Evolutionary conservation across 1,140 invertebrate genomes (phyloP).

Genomic region (Pseudomyrmex concolor): DNA sequence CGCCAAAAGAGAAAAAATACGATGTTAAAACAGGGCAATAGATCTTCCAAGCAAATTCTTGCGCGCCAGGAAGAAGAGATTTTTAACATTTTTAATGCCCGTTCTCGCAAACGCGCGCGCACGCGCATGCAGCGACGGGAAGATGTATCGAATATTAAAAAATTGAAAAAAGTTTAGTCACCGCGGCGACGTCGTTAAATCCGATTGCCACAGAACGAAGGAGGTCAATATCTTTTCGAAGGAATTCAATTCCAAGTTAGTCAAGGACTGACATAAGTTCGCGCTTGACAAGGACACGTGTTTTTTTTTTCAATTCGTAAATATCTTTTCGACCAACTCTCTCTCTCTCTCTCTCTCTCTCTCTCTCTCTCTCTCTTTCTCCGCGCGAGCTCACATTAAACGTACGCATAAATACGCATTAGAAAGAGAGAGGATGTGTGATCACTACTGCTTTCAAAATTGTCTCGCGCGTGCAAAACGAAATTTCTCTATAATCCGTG

Average conservation of each 20-base stretch:
- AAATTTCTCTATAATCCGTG: no score
- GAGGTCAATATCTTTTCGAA: constrained; percentile 58
- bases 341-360: no score
- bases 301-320: constrained; percentile 24
- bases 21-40: constrained; percentile 16
- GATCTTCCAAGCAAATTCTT: constrained; percentile 14
- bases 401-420: neutral
- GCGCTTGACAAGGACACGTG: constrained; percentile 52
- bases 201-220: neutral
- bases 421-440: constrained; percentile 10
- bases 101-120: neutral
- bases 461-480: no score
- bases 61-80: neutral
- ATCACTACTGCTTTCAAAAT: no score
- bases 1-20: constrained; percentile 20
- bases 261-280: constrained; percentile 43
- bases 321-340: constrained; percentile 3
- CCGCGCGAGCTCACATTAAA: neutral
- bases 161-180: constrained; percentile 58
- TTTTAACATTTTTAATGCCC: constrained; percentile 30
- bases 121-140: constrained; percentile 14
- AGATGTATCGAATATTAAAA: constrained; percentile 1
- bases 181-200: neutral
- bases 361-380: neutral
- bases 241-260: constrained; percentile 46